Evolutionary conservation across 2,888 invertebrate genomes (phyloP).

Genomic region (Cosmia pyralina): DNA sequence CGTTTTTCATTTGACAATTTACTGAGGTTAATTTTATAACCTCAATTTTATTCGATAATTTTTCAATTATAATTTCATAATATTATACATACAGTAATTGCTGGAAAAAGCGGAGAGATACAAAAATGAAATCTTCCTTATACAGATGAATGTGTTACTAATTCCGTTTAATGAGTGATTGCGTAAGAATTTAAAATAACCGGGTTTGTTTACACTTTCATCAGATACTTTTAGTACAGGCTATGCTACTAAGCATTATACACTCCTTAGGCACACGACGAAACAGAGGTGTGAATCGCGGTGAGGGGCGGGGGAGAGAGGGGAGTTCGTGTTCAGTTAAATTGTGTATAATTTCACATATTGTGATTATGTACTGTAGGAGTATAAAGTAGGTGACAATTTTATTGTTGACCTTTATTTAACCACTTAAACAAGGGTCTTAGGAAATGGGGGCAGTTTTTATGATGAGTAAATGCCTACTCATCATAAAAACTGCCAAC

Average conservation of each 20-base stretch:
- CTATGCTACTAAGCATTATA: not conserved
- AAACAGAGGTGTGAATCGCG: not conserved
- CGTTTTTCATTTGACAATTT: not conserved
- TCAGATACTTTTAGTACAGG: not conserved
- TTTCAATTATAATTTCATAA: not conserved
- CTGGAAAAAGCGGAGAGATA: not conserved
- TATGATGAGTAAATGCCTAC: no score
- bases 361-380: conserved; percentile 45
- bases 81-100: no score
- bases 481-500: no score
- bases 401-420: not conserved
- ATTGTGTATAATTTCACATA: conserved; percentile 41
- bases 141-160: not conserved
- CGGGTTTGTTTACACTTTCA: not conserved
- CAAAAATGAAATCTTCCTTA: not conserved
- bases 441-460: not conserved
- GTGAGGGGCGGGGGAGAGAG: not conserved
- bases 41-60: not conserved
- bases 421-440: not conserved
- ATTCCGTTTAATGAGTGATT: not conserved
- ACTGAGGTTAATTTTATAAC: not conserved
- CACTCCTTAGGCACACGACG: not conserved
- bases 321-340: conserved; percentile 43
- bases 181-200: not conserved
- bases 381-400: not conserved